Conservation (phyloP, 2,113 vertebrate genomes). For the Notothenia coriiceps region DNA sequence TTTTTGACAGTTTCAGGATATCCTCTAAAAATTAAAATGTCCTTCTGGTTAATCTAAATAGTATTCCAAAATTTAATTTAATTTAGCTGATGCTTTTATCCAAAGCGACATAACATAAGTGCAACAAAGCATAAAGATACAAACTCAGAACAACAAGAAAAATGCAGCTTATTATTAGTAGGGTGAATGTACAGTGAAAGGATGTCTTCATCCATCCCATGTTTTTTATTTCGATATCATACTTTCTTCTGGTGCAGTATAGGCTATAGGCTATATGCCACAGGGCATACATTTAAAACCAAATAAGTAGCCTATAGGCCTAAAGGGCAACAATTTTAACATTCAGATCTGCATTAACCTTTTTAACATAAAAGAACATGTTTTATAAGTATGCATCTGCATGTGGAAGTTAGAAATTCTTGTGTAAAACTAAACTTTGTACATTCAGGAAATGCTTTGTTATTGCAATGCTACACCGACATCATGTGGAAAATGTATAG, state of each 20-base stretch:
- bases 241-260: not conserved
- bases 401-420: not conserved
- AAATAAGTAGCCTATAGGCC: too few species aligned
- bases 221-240: not conserved
- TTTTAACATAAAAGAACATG: not conserved
- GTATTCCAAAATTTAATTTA: not conserved
- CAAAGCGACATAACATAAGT: too few species aligned
- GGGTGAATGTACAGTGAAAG: too few species aligned
- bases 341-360: not conserved
- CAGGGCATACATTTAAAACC: not conserved
- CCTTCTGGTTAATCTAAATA: not conserved
- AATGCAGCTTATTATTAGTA: too few species aligned
- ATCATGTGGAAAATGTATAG: constrained; percentile 37
- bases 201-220: not conserved
- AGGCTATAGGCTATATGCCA: not conserved
- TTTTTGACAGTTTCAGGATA: not conserved
- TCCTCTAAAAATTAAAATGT: too few species aligned
- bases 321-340: not conserved
- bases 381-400: not conserved
- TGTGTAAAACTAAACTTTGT: not conserved
- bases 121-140: too few species aligned
- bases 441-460: not conserved
- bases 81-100: too few species aligned
- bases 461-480: not conserved
- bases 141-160: too few species aligned